These are phyloP conservation scores for Noctua fimbriata DNA, from an alignment of 2,888 invertebrate genomes.

Conservation along the genomic window DNA sequence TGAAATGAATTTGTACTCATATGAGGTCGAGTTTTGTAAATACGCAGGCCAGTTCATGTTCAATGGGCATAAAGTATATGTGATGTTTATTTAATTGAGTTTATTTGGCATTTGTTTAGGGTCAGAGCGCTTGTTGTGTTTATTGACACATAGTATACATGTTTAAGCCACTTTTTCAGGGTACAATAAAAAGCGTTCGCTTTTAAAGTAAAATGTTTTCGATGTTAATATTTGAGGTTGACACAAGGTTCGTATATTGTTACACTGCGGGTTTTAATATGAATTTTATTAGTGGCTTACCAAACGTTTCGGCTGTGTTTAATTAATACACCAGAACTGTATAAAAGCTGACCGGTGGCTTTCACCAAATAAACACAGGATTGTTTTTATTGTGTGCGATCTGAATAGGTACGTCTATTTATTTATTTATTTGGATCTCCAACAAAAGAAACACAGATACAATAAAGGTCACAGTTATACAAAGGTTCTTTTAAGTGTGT, in stretches of 20 bases:
- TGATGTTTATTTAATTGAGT: constrained; percentile 83
- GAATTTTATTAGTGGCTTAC: constrained; percentile 47
- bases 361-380: background rate
- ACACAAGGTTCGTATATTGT: constrained; percentile 32
- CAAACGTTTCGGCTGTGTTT: constrained; percentile 56
- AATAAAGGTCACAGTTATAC: no score
- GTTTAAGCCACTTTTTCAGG: constrained; percentile 53
- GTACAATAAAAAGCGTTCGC: constrained; percentile 54
- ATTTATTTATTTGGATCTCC: no score
- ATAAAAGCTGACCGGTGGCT: constrained; percentile 12
- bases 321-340: constrained; percentile 29
- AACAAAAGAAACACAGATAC: no score
- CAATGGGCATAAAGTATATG: constrained; percentile 76
- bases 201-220: constrained; percentile 51
- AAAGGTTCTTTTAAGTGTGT: no score
- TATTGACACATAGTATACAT: constrained; percentile 58
- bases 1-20: constrained; percentile 88
- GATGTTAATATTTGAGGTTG: constrained; percentile 44
- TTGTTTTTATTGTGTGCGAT: constrained; percentile 14
- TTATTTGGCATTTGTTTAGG: constrained; percentile 75
- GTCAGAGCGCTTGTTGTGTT: constrained; percentile 58
- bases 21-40: constrained; percentile 85
- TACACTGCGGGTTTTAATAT: constrained; percentile 40
- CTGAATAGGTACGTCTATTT: background rate
- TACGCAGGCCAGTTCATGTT: constrained; percentile 80